Conservation (phyloP, 1,140 invertebrate species). For the Mercenaria mercenaria region DNA sequence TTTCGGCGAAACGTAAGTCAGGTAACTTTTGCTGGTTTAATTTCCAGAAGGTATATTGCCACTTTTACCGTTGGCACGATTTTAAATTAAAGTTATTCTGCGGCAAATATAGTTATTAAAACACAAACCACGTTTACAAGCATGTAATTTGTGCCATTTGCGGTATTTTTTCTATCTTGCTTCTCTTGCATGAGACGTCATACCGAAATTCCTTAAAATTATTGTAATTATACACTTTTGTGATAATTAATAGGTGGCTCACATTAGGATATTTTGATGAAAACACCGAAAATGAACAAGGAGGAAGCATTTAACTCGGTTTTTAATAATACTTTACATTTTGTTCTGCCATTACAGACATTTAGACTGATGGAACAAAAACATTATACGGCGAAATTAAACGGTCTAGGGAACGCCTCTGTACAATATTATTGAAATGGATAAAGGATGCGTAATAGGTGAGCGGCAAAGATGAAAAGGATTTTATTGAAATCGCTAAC, state of each 20-base stretch:
- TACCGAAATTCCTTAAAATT: background rate
- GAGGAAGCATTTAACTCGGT: background rate
- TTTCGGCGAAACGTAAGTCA: too few species aligned
- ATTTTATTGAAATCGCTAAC: slow-evolving; percentile 30
- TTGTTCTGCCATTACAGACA: background rate
- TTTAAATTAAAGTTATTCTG: too few species aligned
- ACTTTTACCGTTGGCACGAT: too few species aligned
- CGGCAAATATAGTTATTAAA: too few species aligned
- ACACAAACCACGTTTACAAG: too few species aligned
- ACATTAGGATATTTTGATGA: background rate
- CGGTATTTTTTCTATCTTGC: too few species aligned
- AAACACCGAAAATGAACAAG: background rate
- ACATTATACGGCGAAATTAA: background rate
- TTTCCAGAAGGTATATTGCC: too few species aligned
- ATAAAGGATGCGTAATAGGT: background rate
- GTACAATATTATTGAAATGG: background rate
- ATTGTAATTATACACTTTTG: background rate
- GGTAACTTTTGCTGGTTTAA: too few species aligned
- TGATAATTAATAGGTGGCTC: background rate
- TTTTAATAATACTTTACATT: background rate
- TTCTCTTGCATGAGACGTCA: background rate
- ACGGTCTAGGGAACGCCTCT: background rate
- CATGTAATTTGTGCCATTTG: too few species aligned
- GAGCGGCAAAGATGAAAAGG: slow-evolving; percentile 33
- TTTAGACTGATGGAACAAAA: background rate